Evolutionary conservation across 2,113 vertebrate genomes (phyloP).

Genomic region (Dipodomys merriami): DNA sequence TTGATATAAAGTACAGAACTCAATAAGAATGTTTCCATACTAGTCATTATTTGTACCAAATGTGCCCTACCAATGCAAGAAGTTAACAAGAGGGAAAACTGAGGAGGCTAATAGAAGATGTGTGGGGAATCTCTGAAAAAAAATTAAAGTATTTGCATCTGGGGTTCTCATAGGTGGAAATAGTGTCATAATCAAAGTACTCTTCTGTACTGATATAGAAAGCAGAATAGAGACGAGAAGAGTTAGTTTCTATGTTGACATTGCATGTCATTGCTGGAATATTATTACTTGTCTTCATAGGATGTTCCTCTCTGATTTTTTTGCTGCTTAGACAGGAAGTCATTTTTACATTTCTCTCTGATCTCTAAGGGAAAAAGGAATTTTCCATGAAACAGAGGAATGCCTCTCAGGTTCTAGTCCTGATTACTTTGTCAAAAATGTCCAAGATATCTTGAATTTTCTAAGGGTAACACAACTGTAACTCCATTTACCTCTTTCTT

Average conservation of each 20-base stretch:
- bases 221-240: background rate
- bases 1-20: background rate
- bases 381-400: background rate
- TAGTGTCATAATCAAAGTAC: background rate
- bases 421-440: background rate
- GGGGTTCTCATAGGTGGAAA: background rate
- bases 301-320: background rate
- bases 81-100: background rate
- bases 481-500: background rate
- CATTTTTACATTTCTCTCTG: background rate
- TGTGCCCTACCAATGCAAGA: fast-evolving
- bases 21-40: background rate
- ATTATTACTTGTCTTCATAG: background rate
- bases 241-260: background rate
- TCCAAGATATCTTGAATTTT: background rate
- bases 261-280: background rate
- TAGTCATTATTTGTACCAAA: background rate
- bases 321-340: constrained; percentile 9
- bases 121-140: background rate
- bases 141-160: background rate
- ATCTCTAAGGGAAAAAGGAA: background rate
- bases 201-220: background rate
- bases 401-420: background rate
- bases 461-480: background rate
- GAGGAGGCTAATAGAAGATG: background rate